phyloP scores from a whole-genome alignment of 2,888 invertebrate genomes.

The Rhodophaea formosa region DNA sequence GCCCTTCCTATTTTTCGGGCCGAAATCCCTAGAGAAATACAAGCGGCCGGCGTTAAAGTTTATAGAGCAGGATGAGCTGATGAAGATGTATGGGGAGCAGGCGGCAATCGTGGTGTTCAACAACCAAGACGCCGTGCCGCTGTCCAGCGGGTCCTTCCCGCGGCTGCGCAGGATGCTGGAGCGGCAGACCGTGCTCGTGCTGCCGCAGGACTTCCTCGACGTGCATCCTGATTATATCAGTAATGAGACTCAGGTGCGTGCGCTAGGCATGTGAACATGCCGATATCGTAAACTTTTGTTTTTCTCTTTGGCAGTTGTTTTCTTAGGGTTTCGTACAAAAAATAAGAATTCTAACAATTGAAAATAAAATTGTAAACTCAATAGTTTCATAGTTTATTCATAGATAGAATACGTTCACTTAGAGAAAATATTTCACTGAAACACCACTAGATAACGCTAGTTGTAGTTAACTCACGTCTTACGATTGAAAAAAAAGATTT shows the following conservation, averaged over 20 bases:
- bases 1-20: conserved; percentile 83
- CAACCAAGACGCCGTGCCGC: conserved; percentile 78
- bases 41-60: conserved; percentile 76
- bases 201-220: conserved; percentile 80
- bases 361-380: too few species aligned
- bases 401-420: too few species aligned
- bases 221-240: conserved; percentile 82
- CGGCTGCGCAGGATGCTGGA: conserved; percentile 79
- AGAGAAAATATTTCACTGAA: too few species aligned
- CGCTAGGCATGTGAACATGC: neutral
- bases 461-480: too few species aligned
- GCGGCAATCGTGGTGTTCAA: conserved; percentile 82
- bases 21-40: conserved; percentile 68
- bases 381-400: too few species aligned
- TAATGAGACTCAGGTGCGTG: conserved; percentile 80
- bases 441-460: too few species aligned
- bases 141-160: conserved; percentile 79
- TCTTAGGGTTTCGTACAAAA: too few species aligned
- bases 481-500: too few species aligned
- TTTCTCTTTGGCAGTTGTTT: too few species aligned
- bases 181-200: conserved; percentile 70
- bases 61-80: conserved; percentile 78
- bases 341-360: too few species aligned
- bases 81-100: conserved; percentile 79
- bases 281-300: too few species aligned